Conservation (phyloP, 2,113 vertebrate genomes). For the Vidua macroura region DNA sequence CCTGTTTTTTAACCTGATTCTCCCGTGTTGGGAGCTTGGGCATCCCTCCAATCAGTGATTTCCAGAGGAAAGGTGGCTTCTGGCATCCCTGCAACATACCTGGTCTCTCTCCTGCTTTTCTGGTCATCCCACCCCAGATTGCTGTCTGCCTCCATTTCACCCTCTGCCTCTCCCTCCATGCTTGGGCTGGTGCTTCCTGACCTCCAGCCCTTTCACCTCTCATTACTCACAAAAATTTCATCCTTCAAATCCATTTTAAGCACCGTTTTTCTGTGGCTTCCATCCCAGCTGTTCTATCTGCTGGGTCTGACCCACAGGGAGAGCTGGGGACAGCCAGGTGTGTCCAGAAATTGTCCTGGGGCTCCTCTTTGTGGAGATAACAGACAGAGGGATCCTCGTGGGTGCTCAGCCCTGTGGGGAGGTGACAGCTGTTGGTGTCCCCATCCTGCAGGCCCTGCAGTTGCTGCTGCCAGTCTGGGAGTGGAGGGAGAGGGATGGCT, state of each 20-base stretch:
- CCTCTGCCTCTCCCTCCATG: neutral
- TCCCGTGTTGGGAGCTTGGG: neutral
- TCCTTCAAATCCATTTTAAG: neutral
- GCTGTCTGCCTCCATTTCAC: accelerated
- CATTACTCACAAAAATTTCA: neutral
- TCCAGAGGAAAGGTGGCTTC: neutral
- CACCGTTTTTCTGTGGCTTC: neutral
- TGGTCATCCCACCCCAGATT: accelerated
- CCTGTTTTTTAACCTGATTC: neutral
- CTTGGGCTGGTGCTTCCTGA: neutral
- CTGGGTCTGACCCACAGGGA: neutral
- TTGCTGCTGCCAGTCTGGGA: neutral
- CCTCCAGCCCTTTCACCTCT: neutral
- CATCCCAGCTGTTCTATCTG: neutral
- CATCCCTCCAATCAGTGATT: neutral
- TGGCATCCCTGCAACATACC: neutral
- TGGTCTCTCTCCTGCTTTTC: neutral
- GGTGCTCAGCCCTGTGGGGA: neutral
- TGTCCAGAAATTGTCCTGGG: neutral
- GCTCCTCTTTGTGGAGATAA: neutral
- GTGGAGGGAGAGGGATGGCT: neutral
- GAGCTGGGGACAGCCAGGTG: neutral
- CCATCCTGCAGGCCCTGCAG: neutral
- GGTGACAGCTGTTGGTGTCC: neutral
- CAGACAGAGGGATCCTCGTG: neutral